Conservation (phyloP, 2,797 vertebrate genomes). For the Lacerta agilis region DNA sequence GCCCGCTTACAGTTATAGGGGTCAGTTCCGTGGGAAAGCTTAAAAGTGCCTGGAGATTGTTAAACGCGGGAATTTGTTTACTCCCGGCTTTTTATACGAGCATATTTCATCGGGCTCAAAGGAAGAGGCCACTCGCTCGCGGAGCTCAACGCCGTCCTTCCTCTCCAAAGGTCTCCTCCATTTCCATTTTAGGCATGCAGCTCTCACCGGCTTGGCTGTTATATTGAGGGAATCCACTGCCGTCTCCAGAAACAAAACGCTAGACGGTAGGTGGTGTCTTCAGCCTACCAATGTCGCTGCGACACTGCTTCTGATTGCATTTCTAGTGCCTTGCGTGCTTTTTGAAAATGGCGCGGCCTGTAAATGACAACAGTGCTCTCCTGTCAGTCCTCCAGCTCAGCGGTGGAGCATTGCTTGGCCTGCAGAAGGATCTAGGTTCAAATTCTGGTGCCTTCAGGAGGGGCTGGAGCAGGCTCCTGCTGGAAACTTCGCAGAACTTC, state of each 20-base stretch:
- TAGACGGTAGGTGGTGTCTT: neutral
- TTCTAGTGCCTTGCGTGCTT: neutral
- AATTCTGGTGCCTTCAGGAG: no score
- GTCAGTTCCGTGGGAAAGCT: conserved; percentile 15
- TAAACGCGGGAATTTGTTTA: conserved; percentile 66
- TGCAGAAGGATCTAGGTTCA: no score
- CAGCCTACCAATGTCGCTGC: neutral
- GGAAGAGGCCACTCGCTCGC: conserved; percentile 73
- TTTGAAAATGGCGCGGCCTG: neutral
- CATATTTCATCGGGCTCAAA: conserved; percentile 81
- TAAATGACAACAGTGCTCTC: neutral
- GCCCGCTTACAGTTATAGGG: conserved; percentile 17
- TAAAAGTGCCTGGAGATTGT: conserved; percentile 63
- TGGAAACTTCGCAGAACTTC: no score
- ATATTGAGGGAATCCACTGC: neutral
- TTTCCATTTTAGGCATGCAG: conserved; percentile 19
- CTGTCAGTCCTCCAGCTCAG: no score
- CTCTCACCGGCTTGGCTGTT: neutral
- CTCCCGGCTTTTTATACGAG: conserved; percentile 64
- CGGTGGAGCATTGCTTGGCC: no score
- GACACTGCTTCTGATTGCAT: neutral
- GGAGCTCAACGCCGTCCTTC: conserved; percentile 9
- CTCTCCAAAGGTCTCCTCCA: neutral
- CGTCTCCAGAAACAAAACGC: neutral
- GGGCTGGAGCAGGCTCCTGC: no score